Evolutionary conservation across 2,113 vertebrate genomes (phyloP).

Genomic region (Leptocoma aspasia): DNA sequence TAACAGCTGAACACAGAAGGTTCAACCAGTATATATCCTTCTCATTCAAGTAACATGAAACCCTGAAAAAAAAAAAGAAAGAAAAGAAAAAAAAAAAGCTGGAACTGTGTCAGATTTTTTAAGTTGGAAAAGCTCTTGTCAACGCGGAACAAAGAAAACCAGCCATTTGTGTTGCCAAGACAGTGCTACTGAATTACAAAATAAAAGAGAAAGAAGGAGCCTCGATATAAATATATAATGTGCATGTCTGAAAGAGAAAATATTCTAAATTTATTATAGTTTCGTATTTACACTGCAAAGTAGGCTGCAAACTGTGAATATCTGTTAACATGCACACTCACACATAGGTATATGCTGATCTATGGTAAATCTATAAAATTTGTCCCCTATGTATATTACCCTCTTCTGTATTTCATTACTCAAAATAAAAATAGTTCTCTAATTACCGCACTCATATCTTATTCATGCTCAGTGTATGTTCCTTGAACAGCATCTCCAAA

Average conservation of each 20-base stretch:
- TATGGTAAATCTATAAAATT: not conserved
- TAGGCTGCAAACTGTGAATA: not conserved
- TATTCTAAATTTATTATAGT: not conserved
- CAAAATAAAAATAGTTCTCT: not conserved
- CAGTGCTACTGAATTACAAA: slow-evolving; percentile 48
- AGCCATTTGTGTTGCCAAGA: slow-evolving; percentile 51
- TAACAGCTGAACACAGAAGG: slow-evolving; percentile 66
- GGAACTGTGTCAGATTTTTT: slow-evolving; percentile 50
- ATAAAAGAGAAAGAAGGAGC: not conserved
- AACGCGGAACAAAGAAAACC: slow-evolving; percentile 48
- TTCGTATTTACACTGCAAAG: not conserved
- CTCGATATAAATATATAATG: not conserved
- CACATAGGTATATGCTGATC: not conserved
- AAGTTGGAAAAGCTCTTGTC: slow-evolving; percentile 60
- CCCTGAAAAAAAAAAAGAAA: not conserved
- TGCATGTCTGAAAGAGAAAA: not conserved
- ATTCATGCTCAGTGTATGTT: not conserved
- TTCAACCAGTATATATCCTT: slow-evolving; percentile 51
- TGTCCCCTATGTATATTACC: not conserved
- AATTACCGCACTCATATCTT: not conserved
- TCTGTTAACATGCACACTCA: not conserved
- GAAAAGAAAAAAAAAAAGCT: not conserved
- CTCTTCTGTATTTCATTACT: not conserved
- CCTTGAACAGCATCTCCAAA: not conserved
- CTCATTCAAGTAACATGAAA: slow-evolving; percentile 70